Conservation (phyloP, 1,140 invertebrate genomes). For the Pseudoatta argentina region DNA sequence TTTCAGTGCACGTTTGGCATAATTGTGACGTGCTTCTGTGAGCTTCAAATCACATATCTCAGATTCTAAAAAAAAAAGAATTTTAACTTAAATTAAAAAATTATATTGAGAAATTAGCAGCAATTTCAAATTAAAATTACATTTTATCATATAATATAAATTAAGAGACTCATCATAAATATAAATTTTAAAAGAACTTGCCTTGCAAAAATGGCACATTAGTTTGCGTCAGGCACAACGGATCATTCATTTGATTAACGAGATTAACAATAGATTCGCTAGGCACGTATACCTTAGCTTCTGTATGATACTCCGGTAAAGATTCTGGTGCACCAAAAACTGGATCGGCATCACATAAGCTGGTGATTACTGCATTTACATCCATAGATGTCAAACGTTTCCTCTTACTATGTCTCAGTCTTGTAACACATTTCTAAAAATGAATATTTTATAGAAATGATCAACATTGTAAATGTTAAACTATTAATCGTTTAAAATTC, state of each 20-base stretch:
- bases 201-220: conserved; percentile 82
- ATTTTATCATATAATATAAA: not conserved
- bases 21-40: conserved; percentile 82
- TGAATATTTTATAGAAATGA: conserved; percentile 12
- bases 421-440: conserved; percentile 84
- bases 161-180: not conserved
- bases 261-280: conserved; percentile 82
- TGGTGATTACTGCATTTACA: conserved; percentile 84
- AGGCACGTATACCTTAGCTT: conserved; percentile 84
- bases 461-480: not conserved
- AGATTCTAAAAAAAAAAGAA: conserved; percentile 76
- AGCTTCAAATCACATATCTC: conserved; percentile 82
- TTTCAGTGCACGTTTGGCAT: conserved; percentile 84
- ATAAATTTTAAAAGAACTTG: conserved; percentile 54
- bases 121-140: not conserved
- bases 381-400: conserved; percentile 81
- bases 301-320: conserved; percentile 82
- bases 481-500: not conserved
- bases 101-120: not conserved
- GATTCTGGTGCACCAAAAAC: conserved; percentile 82
- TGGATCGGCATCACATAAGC: conserved; percentile 83
- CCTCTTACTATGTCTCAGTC: conserved; percentile 84
- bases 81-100: not conserved
- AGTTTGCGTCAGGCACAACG: conserved; percentile 79
- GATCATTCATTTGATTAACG: conserved; percentile 78